A percentile compares a stretch with the other conserved stretches of the same genome.
Conservation (phyloP, 2,888 invertebrate species). For the Mystacides longicornis region DNA sequence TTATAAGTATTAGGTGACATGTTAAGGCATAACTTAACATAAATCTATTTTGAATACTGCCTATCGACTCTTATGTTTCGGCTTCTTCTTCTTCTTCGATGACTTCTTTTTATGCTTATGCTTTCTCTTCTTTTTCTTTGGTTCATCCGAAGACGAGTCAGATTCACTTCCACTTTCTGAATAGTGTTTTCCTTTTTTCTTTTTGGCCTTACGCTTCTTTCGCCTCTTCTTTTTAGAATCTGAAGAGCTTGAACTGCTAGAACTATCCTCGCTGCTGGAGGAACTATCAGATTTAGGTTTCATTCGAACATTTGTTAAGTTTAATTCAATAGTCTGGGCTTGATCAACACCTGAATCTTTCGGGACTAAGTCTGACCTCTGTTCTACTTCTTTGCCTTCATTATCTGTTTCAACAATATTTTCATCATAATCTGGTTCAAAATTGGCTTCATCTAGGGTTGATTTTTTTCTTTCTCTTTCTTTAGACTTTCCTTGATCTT, state of each 20-base stretch:
- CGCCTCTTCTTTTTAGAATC: constrained; percentile 48
- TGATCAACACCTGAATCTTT: constrained; percentile 36
- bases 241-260: constrained; percentile 43
- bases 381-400: constrained; percentile 51
- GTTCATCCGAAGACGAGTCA: constrained; percentile 57
- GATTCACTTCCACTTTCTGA: constrained; percentile 58
- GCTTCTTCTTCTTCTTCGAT: constrained; percentile 66
- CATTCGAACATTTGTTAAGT: constrained; percentile 45
- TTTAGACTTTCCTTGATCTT: constrained; percentile 29
- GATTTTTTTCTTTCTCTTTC: constrained; percentile 53
- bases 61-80: constrained; percentile 45
- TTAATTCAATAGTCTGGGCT: constrained; percentile 40
- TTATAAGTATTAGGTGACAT: no score
- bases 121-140: constrained; percentile 60
- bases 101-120: constrained; percentile 63
- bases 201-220: constrained; percentile 50
- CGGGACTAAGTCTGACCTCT: constrained; percentile 30
- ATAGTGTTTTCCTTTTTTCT: constrained; percentile 53
- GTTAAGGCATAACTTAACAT: no score
- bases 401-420: constrained; percentile 51
- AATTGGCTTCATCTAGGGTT: constrained; percentile 63
- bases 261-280: constrained; percentile 39
- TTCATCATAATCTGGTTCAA: constrained; percentile 69
- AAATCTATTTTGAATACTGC: no score
- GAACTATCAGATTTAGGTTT: constrained; percentile 43